Conservation (phyloP, 2,888 invertebrate genomes). For the Sceliomorpha sp. region DNA sequence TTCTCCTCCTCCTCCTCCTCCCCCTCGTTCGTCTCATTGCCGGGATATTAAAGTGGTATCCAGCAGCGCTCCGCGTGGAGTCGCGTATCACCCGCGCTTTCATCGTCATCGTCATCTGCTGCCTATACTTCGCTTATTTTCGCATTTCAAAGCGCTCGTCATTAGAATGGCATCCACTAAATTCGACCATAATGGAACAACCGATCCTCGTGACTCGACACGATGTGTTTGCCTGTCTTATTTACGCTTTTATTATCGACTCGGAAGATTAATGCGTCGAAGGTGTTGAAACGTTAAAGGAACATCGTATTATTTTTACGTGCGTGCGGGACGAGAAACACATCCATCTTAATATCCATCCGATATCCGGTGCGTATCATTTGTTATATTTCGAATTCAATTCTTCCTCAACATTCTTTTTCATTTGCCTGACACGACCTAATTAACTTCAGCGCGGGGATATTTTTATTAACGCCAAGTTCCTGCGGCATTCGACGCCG, state of each 20-base stretch:
- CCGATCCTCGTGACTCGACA: conserved; percentile 32
- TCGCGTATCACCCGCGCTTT: conserved; percentile 67
- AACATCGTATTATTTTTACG: too few relatives aligned
- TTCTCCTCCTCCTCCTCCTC: conserved; percentile 12
- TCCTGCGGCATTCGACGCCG: too few relatives aligned
- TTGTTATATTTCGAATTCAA: too few relatives aligned
- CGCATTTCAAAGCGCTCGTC: conserved; percentile 32
- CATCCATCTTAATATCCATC: too few relatives aligned
- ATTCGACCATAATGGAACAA: conserved; percentile 41
- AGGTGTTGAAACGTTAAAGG: conserved; percentile 12
- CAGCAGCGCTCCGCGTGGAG: conserved; percentile 69
- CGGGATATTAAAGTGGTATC: conserved; percentile 65
- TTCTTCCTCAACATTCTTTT: too few relatives aligned
- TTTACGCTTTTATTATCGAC: conserved; percentile 16
- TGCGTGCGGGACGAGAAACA: too few relatives aligned
- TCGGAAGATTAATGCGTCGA: conserved; percentile 29
- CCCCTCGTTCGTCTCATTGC: conserved; percentile 39
- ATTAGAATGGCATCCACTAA: conserved; percentile 28
- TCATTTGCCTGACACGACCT: too few relatives aligned
- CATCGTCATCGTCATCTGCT: conserved; percentile 69
- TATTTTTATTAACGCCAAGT: too few relatives aligned
- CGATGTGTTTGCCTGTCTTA: conserved; percentile 20
- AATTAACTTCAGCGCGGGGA: too few relatives aligned
- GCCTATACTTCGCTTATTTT: conserved; percentile 30
- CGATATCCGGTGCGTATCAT: too few relatives aligned